These are phyloP conservation scores for Lordiphosa fenestrarum DNA, from an alignment of 2,888 invertebrate species.

Conservation along the genomic window DNA sequence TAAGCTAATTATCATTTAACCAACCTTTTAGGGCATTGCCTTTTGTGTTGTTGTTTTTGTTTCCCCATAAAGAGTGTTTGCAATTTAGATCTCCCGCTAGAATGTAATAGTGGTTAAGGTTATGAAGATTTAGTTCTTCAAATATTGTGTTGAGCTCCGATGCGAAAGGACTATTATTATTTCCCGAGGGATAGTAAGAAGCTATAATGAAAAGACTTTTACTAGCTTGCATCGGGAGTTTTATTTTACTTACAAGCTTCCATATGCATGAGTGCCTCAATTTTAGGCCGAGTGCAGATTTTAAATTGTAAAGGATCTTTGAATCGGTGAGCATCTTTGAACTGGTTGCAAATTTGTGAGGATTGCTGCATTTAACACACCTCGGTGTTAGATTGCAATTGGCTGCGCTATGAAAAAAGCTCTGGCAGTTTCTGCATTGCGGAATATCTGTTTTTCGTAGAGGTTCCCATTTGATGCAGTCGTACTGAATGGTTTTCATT, in stretches of 20 bases:
- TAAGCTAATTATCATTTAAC: neutral
- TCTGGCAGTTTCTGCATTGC: neutral
- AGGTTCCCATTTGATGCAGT: neutral
- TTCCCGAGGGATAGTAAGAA: neutral
- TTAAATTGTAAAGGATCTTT: no score
- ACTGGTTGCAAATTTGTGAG: neutral
- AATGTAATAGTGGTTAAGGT: neutral
- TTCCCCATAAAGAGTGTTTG: neutral
- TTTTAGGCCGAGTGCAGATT: no score
- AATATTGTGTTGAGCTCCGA: neutral
- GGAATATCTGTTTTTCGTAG: neutral
- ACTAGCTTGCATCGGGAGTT: no score
- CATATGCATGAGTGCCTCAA: no score
- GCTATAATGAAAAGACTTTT: neutral
- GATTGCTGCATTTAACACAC: neutral
- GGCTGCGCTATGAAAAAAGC: constrained; percentile 1
- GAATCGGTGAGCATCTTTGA: no score
- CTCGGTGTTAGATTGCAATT: neutral
- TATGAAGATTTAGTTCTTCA: neutral
- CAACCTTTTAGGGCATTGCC: neutral
- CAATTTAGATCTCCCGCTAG: neutral
- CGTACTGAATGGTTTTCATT: neutral
- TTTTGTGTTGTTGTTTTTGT: neutral
- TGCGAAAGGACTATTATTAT: neutral
- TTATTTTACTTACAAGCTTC: no score